Base-by-base conservation (phyloP, 2,888 invertebrate genomes). In the Bombyx huttoni region DNA sequence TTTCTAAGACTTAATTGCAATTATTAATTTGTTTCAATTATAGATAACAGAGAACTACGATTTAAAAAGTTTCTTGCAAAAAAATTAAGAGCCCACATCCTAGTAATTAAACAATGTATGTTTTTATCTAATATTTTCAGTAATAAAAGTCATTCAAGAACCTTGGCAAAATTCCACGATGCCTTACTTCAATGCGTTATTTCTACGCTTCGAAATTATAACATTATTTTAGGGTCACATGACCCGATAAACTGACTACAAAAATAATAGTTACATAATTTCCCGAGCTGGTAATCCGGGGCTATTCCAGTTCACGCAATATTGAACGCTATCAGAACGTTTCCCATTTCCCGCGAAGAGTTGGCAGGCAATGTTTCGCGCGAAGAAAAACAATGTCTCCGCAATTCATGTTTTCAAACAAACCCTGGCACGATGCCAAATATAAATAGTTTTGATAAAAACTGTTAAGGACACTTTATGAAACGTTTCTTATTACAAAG, bases 381-480 rank as follows among this genome's bases (percentile, higher is more conserved):
- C 64, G 40, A 73, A 62, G 70, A 80, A 24, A 78, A 83, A 83
- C 79, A 80, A 70, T 75, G 76, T 75, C 54, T 65, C 64, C 63
- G 55, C 56, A 53, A 51, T 70, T 66, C 64, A 66, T 81, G 84
- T 84, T 84, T 83, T 81, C 77, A 81, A 83, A 82, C 80, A 79
- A 67, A 63, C 61, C 56, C 63, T 87, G 85, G 86, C 79, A 49
- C 9, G 33, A 34, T 50, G 81, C 86, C 87, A 85, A 70, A 47
- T 60, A 58, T 57, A 58, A 63, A 62, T 68, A 58, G 56, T 66
- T 71, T 64, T 59, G 58, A 61, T 57, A 56, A 65, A 69, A 65
- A 65, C 58, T 62, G 63, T 64, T 68, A 64, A 65, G 53, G 55
- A 57, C 56, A 55, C 51, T 52, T 54, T 62, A 62, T 65, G 62